phyloP scores from a whole-genome alignment of 2,797 vertebrate species.

The Avahi laniger region DNA sequence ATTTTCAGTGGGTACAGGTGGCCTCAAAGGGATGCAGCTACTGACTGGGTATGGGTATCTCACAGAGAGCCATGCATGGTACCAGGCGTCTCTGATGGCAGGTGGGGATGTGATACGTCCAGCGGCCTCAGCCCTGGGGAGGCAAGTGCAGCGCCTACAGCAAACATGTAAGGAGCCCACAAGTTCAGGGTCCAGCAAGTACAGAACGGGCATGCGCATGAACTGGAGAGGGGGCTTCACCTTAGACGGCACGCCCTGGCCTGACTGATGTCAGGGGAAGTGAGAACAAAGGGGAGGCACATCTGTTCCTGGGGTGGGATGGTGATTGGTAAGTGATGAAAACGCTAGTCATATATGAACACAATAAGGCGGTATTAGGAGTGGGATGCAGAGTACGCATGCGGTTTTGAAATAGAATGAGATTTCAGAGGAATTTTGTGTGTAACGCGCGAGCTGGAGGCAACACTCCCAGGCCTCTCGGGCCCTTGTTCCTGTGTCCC shows the following conservation, averaged over 20 bases:
- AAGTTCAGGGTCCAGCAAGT: not conserved
- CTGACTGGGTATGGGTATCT: fast-evolving
- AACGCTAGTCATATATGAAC: not conserved
- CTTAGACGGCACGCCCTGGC: fast-evolving
- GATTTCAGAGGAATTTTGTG: not conserved
- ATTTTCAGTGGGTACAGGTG: too few species aligned
- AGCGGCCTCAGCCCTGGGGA: not conserved
- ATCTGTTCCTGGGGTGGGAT: not conserved
- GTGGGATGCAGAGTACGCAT: not conserved
- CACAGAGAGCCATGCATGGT: not conserved
- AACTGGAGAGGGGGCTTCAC: fast-evolving
- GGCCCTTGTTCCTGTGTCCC: not conserved
- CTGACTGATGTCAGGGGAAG: too few species aligned
- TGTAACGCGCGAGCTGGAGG: too few species aligned
- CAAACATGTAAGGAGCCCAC: not conserved
- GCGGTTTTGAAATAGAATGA: not conserved
- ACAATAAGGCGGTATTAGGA: fast-evolving
- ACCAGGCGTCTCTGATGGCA: not conserved
- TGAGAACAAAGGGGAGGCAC: not conserved
- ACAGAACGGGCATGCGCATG: fast-evolving
- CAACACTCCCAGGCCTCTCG: not conserved
- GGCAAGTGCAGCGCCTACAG: fast-evolving
- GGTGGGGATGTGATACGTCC: fast-evolving
- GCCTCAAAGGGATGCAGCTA: not conserved
- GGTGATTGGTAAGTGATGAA: too few species aligned